Evolutionary conservation across 2,888 invertebrate genomes (phyloP), one percentile per base, ranked within the genome.

Genomic region (Drosophila conformis): DNA sequence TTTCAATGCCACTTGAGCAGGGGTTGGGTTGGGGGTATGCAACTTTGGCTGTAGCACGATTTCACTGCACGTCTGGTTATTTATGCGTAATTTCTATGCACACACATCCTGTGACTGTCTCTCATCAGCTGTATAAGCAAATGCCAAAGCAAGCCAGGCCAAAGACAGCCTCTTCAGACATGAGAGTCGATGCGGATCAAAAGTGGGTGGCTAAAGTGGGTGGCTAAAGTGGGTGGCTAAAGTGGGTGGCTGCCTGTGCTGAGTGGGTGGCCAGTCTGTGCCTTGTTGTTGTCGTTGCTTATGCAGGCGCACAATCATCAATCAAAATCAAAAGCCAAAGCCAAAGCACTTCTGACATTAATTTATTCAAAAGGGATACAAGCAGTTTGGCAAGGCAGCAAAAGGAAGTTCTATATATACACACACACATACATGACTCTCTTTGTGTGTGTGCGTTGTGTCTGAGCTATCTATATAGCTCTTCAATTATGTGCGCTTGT

Each of bases 251-350:
- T 64, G 65, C 40, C 29, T 42, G 56, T 15, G 13, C 52, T 29
- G 48, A 7, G n/a, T 36, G 51, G 42, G 18, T 15, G 46, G 35
- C 38, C 27, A 15, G 46, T 42, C 46, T 46, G 53, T 57, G 52
- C 67, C 56, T 68, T 78, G 77, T 70, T 76, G 73, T 59, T 68
- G 78, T 57, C n/a, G 27, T 56, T 78, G 82, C 70, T 80, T 78
- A 71, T 74, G 72, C 85, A 73, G 78, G 73, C 83, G 74, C 79
- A 82, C 85, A 89, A 88, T 90, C 90, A 92, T 93, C 92, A 92
- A 92, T 92, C 93, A 92, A 92, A 91, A 90, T 91, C 90, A 92
- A 90, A 91, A 87, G 91, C 89, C 85, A 92, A 91, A 91, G 85
- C 86, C 83, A 91, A 91, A 91, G 87, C 86, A 89, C 86, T 92